Conservation (phyloP, 2,888 invertebrate genomes). For the Oasisia sp. region DNA sequence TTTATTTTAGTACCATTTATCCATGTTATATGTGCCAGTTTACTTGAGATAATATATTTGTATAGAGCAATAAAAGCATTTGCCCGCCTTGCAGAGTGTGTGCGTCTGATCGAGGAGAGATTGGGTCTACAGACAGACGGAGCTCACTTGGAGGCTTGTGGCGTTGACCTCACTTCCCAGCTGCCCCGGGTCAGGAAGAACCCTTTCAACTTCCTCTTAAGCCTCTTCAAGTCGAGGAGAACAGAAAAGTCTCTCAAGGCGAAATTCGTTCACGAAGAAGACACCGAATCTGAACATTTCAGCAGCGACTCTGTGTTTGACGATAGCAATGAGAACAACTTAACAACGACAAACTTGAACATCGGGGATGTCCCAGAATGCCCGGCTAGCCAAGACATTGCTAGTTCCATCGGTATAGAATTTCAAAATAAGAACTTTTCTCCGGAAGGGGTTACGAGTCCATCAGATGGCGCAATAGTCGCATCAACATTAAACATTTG, state of each 20-base stretch:
- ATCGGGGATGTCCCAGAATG: not conserved
- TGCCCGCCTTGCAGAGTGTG: not conserved
- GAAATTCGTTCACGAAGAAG: not conserved
- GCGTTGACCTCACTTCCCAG: not conserved
- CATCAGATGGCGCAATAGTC: not conserved
- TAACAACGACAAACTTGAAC: not conserved
- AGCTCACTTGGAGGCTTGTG: not conserved
- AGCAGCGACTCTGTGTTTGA: not conserved
- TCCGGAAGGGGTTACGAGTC: not conserved
- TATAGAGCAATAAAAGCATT: too few species aligned
- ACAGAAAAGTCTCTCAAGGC: not conserved
- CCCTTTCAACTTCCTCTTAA: not conserved
- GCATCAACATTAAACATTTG: not conserved
- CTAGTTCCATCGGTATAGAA: not conserved
- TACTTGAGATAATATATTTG: too few species aligned
- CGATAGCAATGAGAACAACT: not conserved
- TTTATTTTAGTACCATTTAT: too few species aligned
- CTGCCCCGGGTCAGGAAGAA: not conserved
- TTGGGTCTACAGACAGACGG: not conserved
- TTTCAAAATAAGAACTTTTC: not conserved
- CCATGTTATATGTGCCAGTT: too few species aligned
- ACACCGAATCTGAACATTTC: not conserved
- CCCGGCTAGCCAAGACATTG: not conserved
- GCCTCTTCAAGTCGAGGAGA: slow-evolving; percentile 4
- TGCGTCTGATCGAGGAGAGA: not conserved